Conservation (phyloP, 2,888 invertebrate species). For the Hipparchia semele region DNA sequence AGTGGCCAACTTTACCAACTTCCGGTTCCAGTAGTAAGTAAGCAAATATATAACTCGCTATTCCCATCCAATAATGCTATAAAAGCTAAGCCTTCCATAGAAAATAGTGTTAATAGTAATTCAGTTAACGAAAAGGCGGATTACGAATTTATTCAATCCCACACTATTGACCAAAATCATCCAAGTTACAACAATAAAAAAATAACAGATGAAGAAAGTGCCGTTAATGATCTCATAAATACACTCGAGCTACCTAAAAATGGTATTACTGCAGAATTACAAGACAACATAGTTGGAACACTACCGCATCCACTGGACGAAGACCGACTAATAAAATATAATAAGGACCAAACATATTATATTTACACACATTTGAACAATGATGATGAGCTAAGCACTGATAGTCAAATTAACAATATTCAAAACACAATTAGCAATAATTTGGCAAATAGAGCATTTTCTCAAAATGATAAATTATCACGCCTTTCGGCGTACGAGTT, state of each 20-base stretch:
- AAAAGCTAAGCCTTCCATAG: slow-evolving; percentile 2
- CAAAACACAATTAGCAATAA: slow-evolving; percentile 13
- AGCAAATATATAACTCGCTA: slow-evolving; percentile 64
- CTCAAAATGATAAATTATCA: slow-evolving; percentile 25
- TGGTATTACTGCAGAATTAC: slow-evolving; percentile 70
- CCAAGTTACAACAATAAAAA: neutral
- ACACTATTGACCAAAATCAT: slow-evolving; percentile 39
- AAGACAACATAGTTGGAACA: slow-evolving; percentile 72
- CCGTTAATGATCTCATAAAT: slow-evolving; percentile 45
- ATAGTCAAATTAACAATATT: slow-evolving; percentile 14
- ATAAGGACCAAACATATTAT: slow-evolving; percentile 72
- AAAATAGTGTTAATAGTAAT: slow-evolving; percentile 8
- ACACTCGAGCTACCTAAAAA: slow-evolving; percentile 58
- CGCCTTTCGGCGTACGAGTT: slow-evolving; percentile 60
- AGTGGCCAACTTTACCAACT: slow-evolving; percentile 74
- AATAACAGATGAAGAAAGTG: slow-evolving; percentile 51
- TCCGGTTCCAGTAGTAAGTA: slow-evolving; percentile 72
- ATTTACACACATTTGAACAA: slow-evolving; percentile 65
- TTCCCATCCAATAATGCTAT: slow-evolving; percentile 34
- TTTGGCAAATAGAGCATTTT: slow-evolving; percentile 19
- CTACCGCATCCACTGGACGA: slow-evolving; percentile 68
- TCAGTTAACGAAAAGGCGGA: slow-evolving; percentile 44
- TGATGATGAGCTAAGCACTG: slow-evolving; percentile 30
- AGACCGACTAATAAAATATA: slow-evolving; percentile 68
- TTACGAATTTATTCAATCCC: slow-evolving; percentile 64